Percentiles rank a stretch among this genome's conserved stretches.
These are phyloP conservation scores for Galaxias olidus DNA, from an alignment of 2,797 vertebrate species.

Conservation along the genomic window DNA sequence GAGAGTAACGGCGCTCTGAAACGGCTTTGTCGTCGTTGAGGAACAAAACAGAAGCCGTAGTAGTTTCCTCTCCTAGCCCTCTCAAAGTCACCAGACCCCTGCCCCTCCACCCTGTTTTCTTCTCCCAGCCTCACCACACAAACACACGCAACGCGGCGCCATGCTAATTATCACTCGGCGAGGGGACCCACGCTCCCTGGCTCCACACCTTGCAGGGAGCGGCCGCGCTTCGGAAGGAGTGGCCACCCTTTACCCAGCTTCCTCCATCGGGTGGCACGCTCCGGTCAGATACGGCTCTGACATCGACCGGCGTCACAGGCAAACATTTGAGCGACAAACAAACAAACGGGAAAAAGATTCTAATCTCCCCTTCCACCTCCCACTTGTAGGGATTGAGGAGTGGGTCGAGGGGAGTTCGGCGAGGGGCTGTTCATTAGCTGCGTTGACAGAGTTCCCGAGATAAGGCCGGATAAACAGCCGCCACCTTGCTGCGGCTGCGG, in stretches of 20 bases:
- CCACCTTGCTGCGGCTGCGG: constrained; percentile 63
- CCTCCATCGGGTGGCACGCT: not conserved
- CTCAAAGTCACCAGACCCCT: constrained; percentile 16
- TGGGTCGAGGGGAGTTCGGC: constrained; percentile 10
- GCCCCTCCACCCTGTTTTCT: not conserved
- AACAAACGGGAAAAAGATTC: constrained; percentile 42
- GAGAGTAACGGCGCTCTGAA: not conserved
- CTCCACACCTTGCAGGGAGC: constrained; percentile 27
- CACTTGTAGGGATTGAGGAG: not conserved
- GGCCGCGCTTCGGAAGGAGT: no score
- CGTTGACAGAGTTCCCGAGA: constrained; percentile 51
- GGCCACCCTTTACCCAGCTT: not conserved
- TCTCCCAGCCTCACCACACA: not conserved
- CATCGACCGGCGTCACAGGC: constrained; percentile 40
- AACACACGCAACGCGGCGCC: constrained; percentile 10
- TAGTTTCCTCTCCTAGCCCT: constrained; percentile 6
- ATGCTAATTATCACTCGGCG: constrained; percentile 42
- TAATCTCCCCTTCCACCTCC: not conserved
- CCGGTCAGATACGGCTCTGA: not conserved
- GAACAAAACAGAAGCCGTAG: not conserved
- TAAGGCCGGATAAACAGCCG: constrained; percentile 62
- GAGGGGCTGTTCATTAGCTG: constrained; percentile 47
- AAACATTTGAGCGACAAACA: constrained; percentile 58
- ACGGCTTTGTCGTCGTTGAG: constrained; percentile 5
- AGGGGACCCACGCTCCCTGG: constrained; percentile 29